phyloP scores from a whole-genome alignment of 2,113 vertebrate species.

The human region GRCh38 chr20:23039501-23040000 shows the following conservation, averaged over 20 bases:
- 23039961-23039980: neutral
- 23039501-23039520: neutral
- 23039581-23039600: neutral
- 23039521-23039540: neutral
- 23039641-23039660: neutral
- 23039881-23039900: neutral
- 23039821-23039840: fast-evolving
- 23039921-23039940: neutral
- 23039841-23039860: neutral
- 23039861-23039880: neutral
- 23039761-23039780: neutral
- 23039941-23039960: neutral
- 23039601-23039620: neutral
- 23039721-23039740: neutral
- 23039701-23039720: neutral
- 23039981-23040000: neutral
- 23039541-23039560: too few relatives aligned
- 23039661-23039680: neutral
- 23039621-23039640: neutral
- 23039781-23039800: neutral
- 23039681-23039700: neutral
- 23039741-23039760: fast-evolving
- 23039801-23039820: too few relatives aligned
- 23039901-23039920: neutral
- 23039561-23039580: neutral